Percentiles rank a stretch among this genome's conserved stretches.
Evolutionary conservation across 2,113 vertebrate genomes (phyloP).

Genomic region (Cygnus atratus): DNA sequence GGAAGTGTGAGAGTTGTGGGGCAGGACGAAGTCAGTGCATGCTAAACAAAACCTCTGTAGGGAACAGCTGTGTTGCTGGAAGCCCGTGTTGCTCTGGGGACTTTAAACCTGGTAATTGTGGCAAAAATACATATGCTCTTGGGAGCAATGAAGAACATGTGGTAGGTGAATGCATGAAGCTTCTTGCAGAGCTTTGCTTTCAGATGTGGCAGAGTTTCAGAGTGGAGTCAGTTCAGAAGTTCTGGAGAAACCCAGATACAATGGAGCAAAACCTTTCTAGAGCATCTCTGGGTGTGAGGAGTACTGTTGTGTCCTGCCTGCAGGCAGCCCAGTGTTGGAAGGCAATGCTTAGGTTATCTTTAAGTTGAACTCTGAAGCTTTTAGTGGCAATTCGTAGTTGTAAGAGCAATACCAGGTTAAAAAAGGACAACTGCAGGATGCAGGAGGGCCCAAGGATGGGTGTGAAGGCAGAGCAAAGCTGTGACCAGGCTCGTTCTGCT

Average conservation of each 20-base stretch:
- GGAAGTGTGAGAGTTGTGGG: neutral
- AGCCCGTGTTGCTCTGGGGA: neutral
- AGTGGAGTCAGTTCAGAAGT: neutral
- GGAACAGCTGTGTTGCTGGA: neutral
- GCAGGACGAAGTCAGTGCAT: neutral
- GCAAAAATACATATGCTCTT: neutral
- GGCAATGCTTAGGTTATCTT: neutral
- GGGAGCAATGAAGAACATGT: neutral
- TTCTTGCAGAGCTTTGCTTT: neutral
- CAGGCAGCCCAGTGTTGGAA: neutral
- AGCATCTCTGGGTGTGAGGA: neutral
- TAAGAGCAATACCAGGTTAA: neutral
- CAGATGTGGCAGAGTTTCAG: neutral
- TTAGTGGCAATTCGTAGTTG: neutral
- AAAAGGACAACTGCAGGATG: too few relatives aligned
- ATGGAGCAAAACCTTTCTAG: neutral
- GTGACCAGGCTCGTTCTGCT: neutral
- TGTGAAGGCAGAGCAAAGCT: neutral
- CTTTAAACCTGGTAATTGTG: neutral
- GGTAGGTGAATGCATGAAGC: neutral
- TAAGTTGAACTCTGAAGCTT: neutral
- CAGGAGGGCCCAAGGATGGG: fast-evolving
- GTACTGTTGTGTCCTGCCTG: neutral
- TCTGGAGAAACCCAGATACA: neutral
- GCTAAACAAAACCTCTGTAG: neutral